phyloP scores from a whole-genome alignment of 2,888 invertebrate species.

The Sphaerophoria taeniata region DNA sequence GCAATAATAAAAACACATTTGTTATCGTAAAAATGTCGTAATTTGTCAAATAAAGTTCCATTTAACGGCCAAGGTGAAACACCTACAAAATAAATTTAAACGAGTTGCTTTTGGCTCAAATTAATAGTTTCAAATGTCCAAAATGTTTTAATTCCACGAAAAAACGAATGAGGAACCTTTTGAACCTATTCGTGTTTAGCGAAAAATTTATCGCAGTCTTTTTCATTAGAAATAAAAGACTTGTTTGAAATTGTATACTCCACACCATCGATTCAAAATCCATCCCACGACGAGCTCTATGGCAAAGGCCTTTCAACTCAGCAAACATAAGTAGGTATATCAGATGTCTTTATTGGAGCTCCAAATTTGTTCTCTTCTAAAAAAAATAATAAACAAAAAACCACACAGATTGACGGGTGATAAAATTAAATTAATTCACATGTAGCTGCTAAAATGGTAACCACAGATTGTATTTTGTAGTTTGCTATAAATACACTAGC shows the following conservation, averaged over 20 bases:
- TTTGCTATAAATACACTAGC: conserved; percentile 43
- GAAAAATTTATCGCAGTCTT: conserved; percentile 30
- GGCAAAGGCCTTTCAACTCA: background rate
- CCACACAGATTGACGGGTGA: conserved; percentile 52
- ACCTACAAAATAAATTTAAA: conserved; percentile 9
- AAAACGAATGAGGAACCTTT: background rate
- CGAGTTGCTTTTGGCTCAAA: background rate
- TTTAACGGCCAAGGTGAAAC: conserved; percentile 39
- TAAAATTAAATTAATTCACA: conserved; percentile 64
- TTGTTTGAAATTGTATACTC: background rate
- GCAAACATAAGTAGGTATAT: background rate
- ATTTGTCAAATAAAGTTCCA: conserved; percentile 62
- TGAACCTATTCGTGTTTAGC: conserved; percentile 31
- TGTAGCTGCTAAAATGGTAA: conserved; percentile 44
- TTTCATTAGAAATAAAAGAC: conserved; percentile 9
- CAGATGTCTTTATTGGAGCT: conserved; percentile 17
- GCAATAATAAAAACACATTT: conserved; percentile 68
- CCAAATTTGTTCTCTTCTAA: background rate
- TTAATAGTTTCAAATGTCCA: conserved; percentile 47
- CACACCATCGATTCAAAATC: background rate
- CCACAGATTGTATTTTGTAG: conserved; percentile 28
- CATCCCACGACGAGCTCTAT: background rate
- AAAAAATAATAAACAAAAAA: background rate
- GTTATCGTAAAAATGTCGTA: conserved; percentile 68
- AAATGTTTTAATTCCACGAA: conserved; percentile 20